phyloP scores from a whole-genome alignment of 2,888 invertebrate species.

The Dermolepida albohirtum region DNA sequence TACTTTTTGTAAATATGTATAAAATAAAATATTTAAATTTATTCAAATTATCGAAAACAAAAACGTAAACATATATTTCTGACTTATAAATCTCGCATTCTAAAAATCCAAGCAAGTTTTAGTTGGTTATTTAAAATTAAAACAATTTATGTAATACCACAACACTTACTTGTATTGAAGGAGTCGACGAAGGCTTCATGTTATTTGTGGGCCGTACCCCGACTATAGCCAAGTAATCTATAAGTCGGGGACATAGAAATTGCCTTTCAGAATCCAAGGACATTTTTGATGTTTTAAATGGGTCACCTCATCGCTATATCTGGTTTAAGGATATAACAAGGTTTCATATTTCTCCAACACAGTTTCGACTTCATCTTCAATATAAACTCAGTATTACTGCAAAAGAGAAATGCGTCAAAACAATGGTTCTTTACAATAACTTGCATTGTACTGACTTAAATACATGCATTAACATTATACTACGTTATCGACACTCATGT shows the following conservation, averaged over 20 bases:
- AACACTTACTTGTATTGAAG: constrained; percentile 79
- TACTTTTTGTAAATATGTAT: too few relatives aligned
- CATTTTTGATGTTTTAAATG: constrained; percentile 55
- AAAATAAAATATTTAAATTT: too few relatives aligned
- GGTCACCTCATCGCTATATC: constrained; percentile 56
- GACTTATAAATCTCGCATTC: too few relatives aligned
- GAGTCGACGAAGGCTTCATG: constrained; percentile 75
- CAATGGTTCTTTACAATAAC: background rate
- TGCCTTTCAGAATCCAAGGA: constrained; percentile 78
- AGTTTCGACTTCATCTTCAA: constrained; percentile 4
- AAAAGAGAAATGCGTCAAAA: constrained; percentile 10
- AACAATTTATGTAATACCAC: too few relatives aligned
- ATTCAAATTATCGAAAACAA: too few relatives aligned
- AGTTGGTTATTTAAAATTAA: too few relatives aligned
- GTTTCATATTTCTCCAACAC: background rate
- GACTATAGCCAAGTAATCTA: constrained; percentile 97
- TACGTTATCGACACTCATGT: constrained; percentile 25
- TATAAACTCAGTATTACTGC: background rate
- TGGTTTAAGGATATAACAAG: constrained; percentile 25
- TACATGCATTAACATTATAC: background rate
- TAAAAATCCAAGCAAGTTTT: too few relatives aligned
- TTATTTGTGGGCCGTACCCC: constrained; percentile 84
- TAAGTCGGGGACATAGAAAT: constrained; percentile 85
- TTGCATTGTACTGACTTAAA: background rate
- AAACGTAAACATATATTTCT: too few relatives aligned